Conservation (phyloP, 92 coral and sea anemone species). For the Palythoa grandis region DNA sequence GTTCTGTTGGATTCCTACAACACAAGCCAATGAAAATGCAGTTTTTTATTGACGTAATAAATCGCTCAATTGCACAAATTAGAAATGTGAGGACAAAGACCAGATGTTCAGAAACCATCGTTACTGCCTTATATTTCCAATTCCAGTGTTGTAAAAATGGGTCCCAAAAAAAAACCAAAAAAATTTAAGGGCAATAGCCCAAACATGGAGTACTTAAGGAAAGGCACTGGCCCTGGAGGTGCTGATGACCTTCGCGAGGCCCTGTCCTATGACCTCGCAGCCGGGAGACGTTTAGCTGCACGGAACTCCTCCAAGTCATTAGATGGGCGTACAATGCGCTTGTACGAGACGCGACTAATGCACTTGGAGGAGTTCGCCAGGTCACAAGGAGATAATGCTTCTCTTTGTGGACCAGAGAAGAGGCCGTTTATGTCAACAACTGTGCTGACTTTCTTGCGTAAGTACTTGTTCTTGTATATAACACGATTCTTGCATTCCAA, state of each 20-base stretch:
- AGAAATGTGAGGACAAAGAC: background rate
- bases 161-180: background rate
- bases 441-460: background rate
- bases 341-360: slow-evolving; percentile 19
- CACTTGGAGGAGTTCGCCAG: slow-evolving; percentile 36
- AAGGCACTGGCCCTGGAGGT: background rate
- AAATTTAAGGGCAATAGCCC: slow-evolving; percentile 3
- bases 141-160: background rate
- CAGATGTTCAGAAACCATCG: background rate
- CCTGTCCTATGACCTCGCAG: background rate
- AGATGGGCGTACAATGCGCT: slow-evolving; percentile 11
- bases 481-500: slow-evolving; percentile 5
- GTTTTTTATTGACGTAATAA: background rate
- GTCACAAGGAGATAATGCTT: slow-evolving; percentile 16
- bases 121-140: background rate
- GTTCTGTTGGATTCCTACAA: background rate
- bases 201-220: background rate
- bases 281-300: slow-evolving; percentile 2
- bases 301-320: slow-evolving; percentile 27
- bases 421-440: slow-evolving; percentile 13
- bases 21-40: background rate
- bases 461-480: slow-evolving; percentile 6
- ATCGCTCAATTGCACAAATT: background rate
- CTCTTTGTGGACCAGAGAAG: background rate
- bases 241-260: background rate